Evolutionary conservation across 2,113 vertebrate genomes (phyloP).

Genomic region (Hypanus sabinus): DNA sequence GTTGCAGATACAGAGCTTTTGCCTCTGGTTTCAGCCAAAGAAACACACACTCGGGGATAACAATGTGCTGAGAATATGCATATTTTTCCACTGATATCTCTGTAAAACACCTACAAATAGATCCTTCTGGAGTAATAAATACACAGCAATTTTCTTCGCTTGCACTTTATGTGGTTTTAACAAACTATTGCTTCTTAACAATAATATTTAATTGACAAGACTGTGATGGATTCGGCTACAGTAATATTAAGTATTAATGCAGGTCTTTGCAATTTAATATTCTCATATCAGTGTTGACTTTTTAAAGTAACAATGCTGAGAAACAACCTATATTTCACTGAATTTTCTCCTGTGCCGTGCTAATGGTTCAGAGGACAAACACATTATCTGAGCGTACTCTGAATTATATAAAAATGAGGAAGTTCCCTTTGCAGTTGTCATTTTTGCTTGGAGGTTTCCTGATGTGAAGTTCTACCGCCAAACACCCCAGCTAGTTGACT

Average conservation of each 20-base stretch:
- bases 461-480: not conserved
- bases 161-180: slow-evolving; percentile 74
- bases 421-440: not conserved
- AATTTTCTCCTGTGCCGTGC: not conserved
- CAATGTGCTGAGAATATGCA: slow-evolving; percentile 79
- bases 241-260: slow-evolving; percentile 37
- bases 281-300: not conserved
- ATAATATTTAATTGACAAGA: slow-evolving; percentile 80
- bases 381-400: not conserved
- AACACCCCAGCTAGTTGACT: not conserved
- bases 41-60: slow-evolving; percentile 73
- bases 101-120: slow-evolving; percentile 76
- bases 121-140: slow-evolving; percentile 75
- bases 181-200: slow-evolving; percentile 73
- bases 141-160: slow-evolving; percentile 72
- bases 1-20: slow-evolving; percentile 76
- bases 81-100: slow-evolving; percentile 75
- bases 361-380: not conserved
- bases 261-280: slow-evolving; percentile 32
- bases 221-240: slow-evolving; percentile 51
- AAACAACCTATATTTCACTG: not conserved
- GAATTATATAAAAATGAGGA: not conserved
- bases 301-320: not conserved
- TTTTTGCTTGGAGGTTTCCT: not conserved
- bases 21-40: slow-evolving; percentile 72